Evolutionary conservation across 2,888 invertebrate genomes (phyloP), one percentile per base, ranked within the genome.

Genomic region (Phyllotreta striolata): DNA sequence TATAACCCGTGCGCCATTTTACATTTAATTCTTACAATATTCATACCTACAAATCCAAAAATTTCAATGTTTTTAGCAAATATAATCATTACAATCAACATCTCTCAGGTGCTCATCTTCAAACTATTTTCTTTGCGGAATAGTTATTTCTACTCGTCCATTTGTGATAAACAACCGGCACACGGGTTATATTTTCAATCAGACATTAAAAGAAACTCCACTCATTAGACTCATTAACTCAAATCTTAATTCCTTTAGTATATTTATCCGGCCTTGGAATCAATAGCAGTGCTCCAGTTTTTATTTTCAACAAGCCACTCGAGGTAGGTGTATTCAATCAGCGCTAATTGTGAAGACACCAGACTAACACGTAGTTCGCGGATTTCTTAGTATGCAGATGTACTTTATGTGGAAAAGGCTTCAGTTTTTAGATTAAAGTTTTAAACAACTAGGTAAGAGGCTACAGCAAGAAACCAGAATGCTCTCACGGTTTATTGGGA

Each of bases 191-290:
- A 52, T 52, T 51, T 38, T 38, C 12, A 56, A 12, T 49, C 12
- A n/a, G 51, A 56, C 41, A 51, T 55, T 35, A 38, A 52, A 52
- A 57, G 51, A 62, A 38, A 57, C 57, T 59, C 34, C 24, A 49
- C 64, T 60, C 43, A 64, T 59, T 60, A 41, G 44, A 49, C 72
- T 78, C 75, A 76, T 77, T 78, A 77, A 72, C 63, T 63, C 55
- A 64, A 66, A 64, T 67, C 67, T 75, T 76, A 75, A 77, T 74
- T 76, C 74, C 69, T 67, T 69, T 72, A 71, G 72, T 76, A 74
- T 75, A 76, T 77, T 75, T 74, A 76, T 75, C 72, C 73, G 77
- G 69, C 78, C 78, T 78, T 78, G 75, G 70, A 62, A 61, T 57
- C 69, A 76, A 76, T 76, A 75, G 68, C 74, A n/a, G 69, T 72